Evolutionary conservation across 2,797 vertebrate genomes (phyloP), one percentile per base, ranked within the genome.

Genomic region (Myotis findleyi): DNA sequence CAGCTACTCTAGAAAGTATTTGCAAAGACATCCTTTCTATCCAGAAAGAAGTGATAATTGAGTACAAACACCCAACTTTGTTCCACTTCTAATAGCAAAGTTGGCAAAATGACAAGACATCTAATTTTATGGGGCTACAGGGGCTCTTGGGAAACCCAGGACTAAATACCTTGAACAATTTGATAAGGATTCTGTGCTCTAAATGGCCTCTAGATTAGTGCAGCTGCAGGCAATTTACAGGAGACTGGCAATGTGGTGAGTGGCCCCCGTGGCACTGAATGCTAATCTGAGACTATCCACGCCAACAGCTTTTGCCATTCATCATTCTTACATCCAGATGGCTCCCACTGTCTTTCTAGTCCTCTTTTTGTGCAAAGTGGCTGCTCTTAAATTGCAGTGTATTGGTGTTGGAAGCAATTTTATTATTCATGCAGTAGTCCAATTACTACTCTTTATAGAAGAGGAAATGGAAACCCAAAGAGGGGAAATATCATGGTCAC

Each of bases 391-490:
- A 96, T 91, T 73, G 21, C 73, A 69, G 87, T 73, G 53, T 81
- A 94, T 93, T 96, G 95, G 76, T n/a, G 36, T 89, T 95, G 91
- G 91, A 96, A 96, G 95, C 89, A 87, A 82, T 97, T 93, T 96
- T 87, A 94, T 97, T 94, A 93, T 95, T 97, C 93, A 93, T 93
- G 75, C 80, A 84, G 86, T 69, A 47, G 86, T 89, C 17, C 87
- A 97, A 93, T 96, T 95, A 95, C 79, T 80, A 93, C 59, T 77
- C 76, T 96, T 96, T 91, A 53, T 91, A 57, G 62, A 87, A 77
- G 91, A 95, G 95, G 94, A 96, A 96, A 83, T 69, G 71, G 94
- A 96, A 94, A 91, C 41, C 79, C 69, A 83, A 96, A 89, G 57
- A 87, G 80, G 33, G 89, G 53, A 94, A 76, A 89, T 83, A 83